Base-by-base conservation (phyloP, 1,140 invertebrate species). In the Bradysia coprophila region DNA sequence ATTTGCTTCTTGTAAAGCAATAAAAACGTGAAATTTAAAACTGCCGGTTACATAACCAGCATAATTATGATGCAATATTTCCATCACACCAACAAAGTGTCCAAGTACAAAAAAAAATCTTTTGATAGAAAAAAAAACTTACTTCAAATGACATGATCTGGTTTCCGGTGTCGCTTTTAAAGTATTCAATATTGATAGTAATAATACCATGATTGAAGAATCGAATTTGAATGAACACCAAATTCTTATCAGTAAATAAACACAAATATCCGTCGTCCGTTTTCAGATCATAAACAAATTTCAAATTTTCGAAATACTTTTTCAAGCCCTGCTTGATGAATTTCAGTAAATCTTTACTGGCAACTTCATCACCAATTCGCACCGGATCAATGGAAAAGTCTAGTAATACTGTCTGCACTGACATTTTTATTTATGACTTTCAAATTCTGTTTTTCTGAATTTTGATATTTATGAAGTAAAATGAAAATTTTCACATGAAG, bases 111-210 rank as follows among this genome's bases (percentile, higher is more conserved):
- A n/a, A n/a, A n/a, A n/a, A n/a, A n/a, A n/a, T n/a, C n/a, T n/a
- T n/a, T n/a, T n/a, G n/a, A n/a, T n/a, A n/a, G n/a, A 28, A 13
- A 28, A 28, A 28, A 28, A 28, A 28, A 45, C 56, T 65, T 75
- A 87, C 81, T 73, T 86, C 79, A 58, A 76, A 77, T 47, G 63
- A 69, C 45, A 85, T 65, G 39, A 80, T 52, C 22, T 76, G 72
- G 46, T 78, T 72, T 50, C 81, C 76, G 43, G 69, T 69, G 34
- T 82, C 78, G 28, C 67, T 68, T 54, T 81, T 75, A 53, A 75
- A 85, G 66, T 81, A 86, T 57, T 86, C 82, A 55, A 86, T 73
- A 56, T 83, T 86, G 48, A 85, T 57, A 20, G 81, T 83, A 34
- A 85, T 64, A 31, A 83, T 59, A 28, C 81, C 81, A 51, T 80